Base-by-base conservation (phyloP, 1,140 invertebrate genomes). In the Glossosoma conforme region DNA sequence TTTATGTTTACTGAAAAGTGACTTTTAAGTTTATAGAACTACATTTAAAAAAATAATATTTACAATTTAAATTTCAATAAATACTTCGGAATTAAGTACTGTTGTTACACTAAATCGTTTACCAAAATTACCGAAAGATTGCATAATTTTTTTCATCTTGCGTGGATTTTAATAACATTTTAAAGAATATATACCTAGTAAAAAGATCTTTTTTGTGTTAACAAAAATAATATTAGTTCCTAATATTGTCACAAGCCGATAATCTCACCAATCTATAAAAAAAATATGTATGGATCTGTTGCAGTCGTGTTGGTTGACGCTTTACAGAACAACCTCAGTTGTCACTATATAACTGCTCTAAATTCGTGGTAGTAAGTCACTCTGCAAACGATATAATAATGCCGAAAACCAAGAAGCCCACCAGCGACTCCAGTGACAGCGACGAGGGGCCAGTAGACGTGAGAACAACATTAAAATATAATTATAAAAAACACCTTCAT, bases 381-480 rank as follows among this genome's bases (percentile, higher is more conserved):
- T 8, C 6, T 28, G 6, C 24, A 28, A 28, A 28, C 21, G 15
- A 44, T 15, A n/a, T n/a, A n/a, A n/a, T n/a, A 35, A 75, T 75
- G 70, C 70, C 72, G 8, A 75, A 75, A 64, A 67, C 70, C 54
- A 73, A 72, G 61, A 69, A 70, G 45, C 54, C 60, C 47, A 64
- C 62, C 42, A 66, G 64, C 17, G 69, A 66, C 46, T 69, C 68
- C 24, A 62, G 60, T 25, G 70, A 72, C 52, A 74, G 72, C 49
- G 72, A 75, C 62, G 70, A 73, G 25, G 72, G 72, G n/a, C 68
- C 68, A 13, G 62, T 68, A 15, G 72, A 75, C 60, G 72, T 75
- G 65, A 67, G 69, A 62, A 38, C 42, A 41, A 33, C 15, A 28
- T 45, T 14, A 37, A 9, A 42, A 43, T 46, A 14, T 33, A 15